Conservation (phyloP, 1,140 invertebrate genomes). For the Agrypnia vestita region DNA sequence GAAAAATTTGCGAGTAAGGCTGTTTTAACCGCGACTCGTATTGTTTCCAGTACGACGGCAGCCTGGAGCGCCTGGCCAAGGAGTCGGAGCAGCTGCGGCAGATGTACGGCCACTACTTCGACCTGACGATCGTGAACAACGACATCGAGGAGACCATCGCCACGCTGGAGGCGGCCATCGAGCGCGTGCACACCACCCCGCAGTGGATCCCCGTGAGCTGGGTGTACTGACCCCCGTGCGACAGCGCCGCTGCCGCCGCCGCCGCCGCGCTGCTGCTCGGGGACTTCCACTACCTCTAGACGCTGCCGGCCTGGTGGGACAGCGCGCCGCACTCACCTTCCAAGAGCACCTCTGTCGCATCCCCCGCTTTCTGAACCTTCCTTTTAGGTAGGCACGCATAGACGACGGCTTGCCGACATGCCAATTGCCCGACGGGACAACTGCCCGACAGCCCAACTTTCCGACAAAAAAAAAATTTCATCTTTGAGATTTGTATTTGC, state of each 20-base stretch:
- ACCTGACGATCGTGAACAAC: conserved; percentile 98
- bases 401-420: no score
- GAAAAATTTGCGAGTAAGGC: no score
- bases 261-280: conserved; percentile 59
- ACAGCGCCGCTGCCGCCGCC: conserved; percentile 56
- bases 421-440: no score
- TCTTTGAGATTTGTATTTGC: no score
- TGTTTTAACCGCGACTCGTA: not conserved
- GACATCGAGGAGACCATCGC: conserved; percentile 99
- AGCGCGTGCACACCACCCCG: conserved; percentile 89
- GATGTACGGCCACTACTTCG: conserved; percentile 98
- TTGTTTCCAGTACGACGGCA: conserved; percentile 91
- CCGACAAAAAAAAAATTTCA: no score
- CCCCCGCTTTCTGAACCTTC: not conserved
- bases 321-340: not conserved
- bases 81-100: conserved; percentile 96
- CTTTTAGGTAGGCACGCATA: no score
- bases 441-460: no score
- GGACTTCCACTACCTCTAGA: conserved; percentile 60
- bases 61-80: conserved; percentile 93
- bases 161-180: conserved; percentile 91
- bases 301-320: no score
- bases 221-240: conserved; percentile 87
- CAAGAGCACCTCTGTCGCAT: not conserved
- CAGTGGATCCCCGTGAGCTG: conserved; percentile 97